These are phyloP conservation scores for Ericerus pela DNA, from an alignment of 1,140 invertebrate genomes.

Conservation along the genomic window DNA sequence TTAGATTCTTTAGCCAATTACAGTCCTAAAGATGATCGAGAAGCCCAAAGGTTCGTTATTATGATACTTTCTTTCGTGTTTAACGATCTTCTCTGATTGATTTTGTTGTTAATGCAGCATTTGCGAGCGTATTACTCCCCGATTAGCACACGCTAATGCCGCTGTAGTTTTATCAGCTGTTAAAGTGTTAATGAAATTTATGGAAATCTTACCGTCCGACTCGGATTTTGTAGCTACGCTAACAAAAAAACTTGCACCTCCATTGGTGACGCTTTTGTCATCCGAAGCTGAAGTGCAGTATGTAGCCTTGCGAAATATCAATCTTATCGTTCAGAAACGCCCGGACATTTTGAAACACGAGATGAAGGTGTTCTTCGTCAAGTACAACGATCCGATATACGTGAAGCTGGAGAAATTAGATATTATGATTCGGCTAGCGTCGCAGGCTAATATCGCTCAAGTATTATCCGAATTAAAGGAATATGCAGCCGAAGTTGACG, in stretches of 20 bases:
- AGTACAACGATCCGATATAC: slow-evolving; percentile 99
- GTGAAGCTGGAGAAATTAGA: slow-evolving; percentile 98
- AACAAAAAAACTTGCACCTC: slow-evolving; percentile 94
- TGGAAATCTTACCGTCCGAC: slow-evolving; percentile 89
- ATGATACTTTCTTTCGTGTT: slow-evolving; percentile 12
- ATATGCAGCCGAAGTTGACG: slow-evolving; percentile 96
- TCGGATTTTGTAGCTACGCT: slow-evolving; percentile 87
- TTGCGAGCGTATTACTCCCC: slow-evolving; percentile 93
- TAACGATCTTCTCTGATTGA: neutral
- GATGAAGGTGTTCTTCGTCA: slow-evolving; percentile 99
- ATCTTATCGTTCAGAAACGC: slow-evolving; percentile 96
- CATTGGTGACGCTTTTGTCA: slow-evolving; percentile 93
- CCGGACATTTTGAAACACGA: slow-evolving; percentile 99
- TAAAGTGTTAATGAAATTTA: slow-evolving; percentile 93
- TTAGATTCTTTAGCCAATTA: slow-evolving; percentile 96
- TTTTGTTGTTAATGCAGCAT: slow-evolving; percentile 51
- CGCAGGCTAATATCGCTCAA: slow-evolving; percentile 95
- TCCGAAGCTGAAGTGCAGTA: slow-evolving; percentile 99
- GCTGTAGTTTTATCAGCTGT: slow-evolving; percentile 98
- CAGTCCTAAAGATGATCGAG: slow-evolving; percentile 88
- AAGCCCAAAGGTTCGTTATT: slow-evolving; percentile 74
- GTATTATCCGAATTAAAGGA: slow-evolving; percentile 98
- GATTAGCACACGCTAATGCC: slow-evolving; percentile 96
- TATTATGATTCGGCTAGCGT: slow-evolving; percentile 98
- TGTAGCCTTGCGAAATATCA: slow-evolving; percentile 95